Evolutionary conservation across 2,797 vertebrate species (phyloP), one percentile per base, ranked within the genome.

Genomic region (Jordanella pulchra): DNA sequence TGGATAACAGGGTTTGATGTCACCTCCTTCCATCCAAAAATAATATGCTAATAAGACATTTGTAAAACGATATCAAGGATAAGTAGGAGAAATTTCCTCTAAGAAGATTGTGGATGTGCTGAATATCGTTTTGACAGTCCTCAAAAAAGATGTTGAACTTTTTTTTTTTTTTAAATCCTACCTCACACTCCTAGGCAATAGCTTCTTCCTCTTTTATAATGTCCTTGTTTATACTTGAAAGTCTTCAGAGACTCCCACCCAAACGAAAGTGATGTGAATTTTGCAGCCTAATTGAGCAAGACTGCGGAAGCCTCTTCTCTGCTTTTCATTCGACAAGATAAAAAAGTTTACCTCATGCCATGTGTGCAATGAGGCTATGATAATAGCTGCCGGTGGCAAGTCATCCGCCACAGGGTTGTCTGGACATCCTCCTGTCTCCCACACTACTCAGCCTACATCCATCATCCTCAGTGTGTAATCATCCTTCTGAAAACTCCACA

Each of bases 391-490:
- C 86, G 66, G 70, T 83, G 88, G 83, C 81, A 69, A 84, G 86
- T 82, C 82, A 65, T 87, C 89, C 90, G 80, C 90, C 81, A 67
- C 69, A 82, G 74, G 86, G 84, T 79, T 69, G 83, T 82, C 79
- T 79, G 86, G 89, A 90, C 88, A 82, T 86, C 84, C 85, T 83
- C 78, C 82, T 74, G 86, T 92, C 92, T 90, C 84, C 80, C 48
- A 61, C 85, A 80, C 81, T 82, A 76, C 76, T 79, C 75, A 70
- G 68, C 82, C 67, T 71, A 78, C 91, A 94, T 95, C 94, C 87
- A 89, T 95, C 94, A 94, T 94, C 89, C 84, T 92, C 90, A 91
- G 84, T 69, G 84, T 81, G 91, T 91, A 92, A 93, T 95, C 91
- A 92, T 92, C 87, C 76, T 86, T 87, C 80, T 72, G 84, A 93